These are phyloP conservation scores for Bettongia penicillata DNA, from an alignment of 2,113 vertebrate genomes.

Conservation along the genomic window DNA sequence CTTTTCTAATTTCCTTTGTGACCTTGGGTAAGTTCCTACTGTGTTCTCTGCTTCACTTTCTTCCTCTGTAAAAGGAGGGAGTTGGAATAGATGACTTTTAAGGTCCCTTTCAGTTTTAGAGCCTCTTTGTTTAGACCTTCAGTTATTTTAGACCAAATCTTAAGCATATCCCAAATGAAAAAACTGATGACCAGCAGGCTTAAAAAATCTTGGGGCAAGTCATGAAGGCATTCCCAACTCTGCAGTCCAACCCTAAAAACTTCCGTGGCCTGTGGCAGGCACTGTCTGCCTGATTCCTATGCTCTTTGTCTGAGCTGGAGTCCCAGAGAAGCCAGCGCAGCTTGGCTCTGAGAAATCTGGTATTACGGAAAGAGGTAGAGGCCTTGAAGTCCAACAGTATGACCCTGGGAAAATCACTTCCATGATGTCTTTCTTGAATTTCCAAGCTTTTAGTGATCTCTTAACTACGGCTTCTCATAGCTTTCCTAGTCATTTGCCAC, in stretches of 20 bases:
- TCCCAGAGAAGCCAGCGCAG: background rate
- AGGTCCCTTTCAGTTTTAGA: too few species aligned
- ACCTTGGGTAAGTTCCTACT: too few species aligned
- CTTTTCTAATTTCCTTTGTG: too few species aligned
- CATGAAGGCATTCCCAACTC: background rate
- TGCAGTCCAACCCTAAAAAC: background rate
- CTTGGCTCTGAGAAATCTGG: background rate
- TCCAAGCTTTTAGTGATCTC: too few species aligned
- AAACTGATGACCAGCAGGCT: background rate
- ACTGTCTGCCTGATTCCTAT: background rate
- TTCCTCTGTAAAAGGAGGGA: too few species aligned
- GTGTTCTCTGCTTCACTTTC: too few species aligned
- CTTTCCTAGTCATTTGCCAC: too few species aligned
- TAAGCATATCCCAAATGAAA: background rate
- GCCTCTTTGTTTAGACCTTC: background rate
- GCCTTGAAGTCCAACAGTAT: too few species aligned
- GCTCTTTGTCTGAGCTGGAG: background rate
- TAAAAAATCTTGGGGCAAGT: slow-evolving; percentile 12
- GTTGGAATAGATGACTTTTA: too few species aligned
- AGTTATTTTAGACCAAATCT: slow-evolving; percentile 16
- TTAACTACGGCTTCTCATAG: too few species aligned
- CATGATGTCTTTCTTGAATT: too few species aligned
- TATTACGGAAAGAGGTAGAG: background rate
- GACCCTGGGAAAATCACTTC: too few species aligned
- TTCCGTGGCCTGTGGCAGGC: background rate